Base-by-base conservation (phyloP, 2,888 invertebrate genomes). In the Atrina japonica region DNA sequence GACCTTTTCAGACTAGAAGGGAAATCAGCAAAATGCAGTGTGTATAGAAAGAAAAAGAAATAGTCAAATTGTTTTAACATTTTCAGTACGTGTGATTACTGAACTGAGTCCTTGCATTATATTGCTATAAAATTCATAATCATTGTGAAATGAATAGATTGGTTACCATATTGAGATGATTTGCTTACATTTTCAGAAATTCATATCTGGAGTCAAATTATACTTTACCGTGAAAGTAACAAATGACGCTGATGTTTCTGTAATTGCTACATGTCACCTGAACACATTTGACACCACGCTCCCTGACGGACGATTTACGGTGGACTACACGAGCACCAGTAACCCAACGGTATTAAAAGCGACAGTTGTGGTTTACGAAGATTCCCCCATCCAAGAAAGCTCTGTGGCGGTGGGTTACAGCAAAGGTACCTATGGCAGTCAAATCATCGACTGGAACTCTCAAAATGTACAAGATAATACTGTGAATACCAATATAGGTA, bases 281-380 rank as follows among this genome's bases (percentile, higher is more conserved):
- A 70, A 70, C 0, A 81, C 81, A 2, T 85, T 80, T 55, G 85
- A 85, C 50, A 69, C 76, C 25, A 83, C 83, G 21, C 61, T 75
- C 47, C 85, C 85, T 0, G 65, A 59, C 0, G 85, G 82, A 3
- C 69, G 82, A 23, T 50, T 84, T 2, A 69, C 67, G 0, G 73
- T 74, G 1, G 83, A 75, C 2, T 85, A 81, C 56, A 52, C 29
- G 0, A 65, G 75, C 18, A 80, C 82, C 53, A 83, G 83, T 60
- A 85, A 85, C 56, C 78, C 82, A 6, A 68, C 55, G 7, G 58
- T 70, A 7, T 61, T 84, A 21, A 73, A 73, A 23, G 84, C 78
- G 2, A 67, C 76, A 2, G 65, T 83, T 30, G 72, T 80, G 7
- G 74, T 78, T 1, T 70, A 77, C 63, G 85, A 85, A 23, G 83